Conservation (phyloP, 2,888 invertebrate species). For the Octonoba sinensis region DNA sequence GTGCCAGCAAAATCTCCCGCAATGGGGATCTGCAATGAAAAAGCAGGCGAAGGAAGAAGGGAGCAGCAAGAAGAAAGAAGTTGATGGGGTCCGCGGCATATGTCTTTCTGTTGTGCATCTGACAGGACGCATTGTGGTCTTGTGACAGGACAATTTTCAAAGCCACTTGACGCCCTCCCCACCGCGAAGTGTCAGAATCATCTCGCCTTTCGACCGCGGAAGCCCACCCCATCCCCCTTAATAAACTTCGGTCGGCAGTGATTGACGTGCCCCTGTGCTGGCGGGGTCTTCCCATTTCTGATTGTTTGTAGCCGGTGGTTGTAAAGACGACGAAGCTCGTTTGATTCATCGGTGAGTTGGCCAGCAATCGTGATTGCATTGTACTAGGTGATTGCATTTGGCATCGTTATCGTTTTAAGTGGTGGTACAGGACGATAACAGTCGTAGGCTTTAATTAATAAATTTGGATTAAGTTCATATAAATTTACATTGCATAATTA, state of each 20-base stretch:
- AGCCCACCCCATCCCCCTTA: conserved; percentile 25
- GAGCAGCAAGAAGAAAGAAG: conserved; percentile 1
- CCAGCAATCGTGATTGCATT: too few relatives aligned
- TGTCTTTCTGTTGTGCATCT: conserved; percentile 47
- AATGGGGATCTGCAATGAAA: conserved; percentile 2
- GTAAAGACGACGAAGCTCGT: too few relatives aligned
- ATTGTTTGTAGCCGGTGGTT: too few relatives aligned
- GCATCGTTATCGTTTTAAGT: too few relatives aligned
- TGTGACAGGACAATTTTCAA: conserved; percentile 62
- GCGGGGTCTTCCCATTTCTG: neutral
- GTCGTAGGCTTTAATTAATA: too few relatives aligned
- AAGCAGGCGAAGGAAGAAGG: conserved; percentile 5
- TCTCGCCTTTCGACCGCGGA: conserved; percentile 16
- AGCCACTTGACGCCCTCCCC: conserved; percentile 55
- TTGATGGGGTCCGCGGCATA: conserved; percentile 48
- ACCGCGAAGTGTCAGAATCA: conserved; percentile 33
- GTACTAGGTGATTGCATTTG: too few relatives aligned
- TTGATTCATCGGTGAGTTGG: too few relatives aligned
- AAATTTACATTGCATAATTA: too few relatives aligned
- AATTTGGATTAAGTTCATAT: too few relatives aligned
- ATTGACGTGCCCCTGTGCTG: conserved; percentile 35
- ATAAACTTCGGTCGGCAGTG: conserved; percentile 53
- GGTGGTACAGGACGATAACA: too few relatives aligned
- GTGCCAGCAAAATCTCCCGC: conserved; percentile 3
- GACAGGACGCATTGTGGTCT: conserved; percentile 55